Conservation (phyloP, 2,888 invertebrate genomes). For the Rhagonycha fulva region DNA sequence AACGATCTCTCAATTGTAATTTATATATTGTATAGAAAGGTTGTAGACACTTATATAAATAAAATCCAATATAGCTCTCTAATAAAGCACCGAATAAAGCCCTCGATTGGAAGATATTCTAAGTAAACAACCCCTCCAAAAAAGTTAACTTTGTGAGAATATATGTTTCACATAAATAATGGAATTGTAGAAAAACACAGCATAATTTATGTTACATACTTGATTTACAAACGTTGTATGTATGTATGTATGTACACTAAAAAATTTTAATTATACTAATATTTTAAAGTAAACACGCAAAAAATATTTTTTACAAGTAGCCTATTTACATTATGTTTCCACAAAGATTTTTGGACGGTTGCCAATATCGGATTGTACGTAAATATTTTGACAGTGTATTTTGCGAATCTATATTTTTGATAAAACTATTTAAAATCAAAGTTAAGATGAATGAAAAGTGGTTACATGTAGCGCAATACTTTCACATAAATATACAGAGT, state of each 20-base stretch:
- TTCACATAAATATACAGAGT: background rate
- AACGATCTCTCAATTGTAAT: background rate
- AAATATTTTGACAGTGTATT: background rate
- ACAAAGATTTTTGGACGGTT: background rate
- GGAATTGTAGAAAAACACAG: background rate
- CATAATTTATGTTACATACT: background rate
- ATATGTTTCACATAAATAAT: no score
- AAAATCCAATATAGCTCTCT: background rate
- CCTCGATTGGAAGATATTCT: background rate
- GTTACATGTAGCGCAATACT: background rate
- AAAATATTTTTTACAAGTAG: background rate
- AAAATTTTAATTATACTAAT: background rate
- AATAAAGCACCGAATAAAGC: background rate
- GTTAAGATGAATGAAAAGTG: background rate
- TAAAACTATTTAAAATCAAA: background rate
- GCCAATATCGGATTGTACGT: background rate
- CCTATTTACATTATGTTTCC: background rate
- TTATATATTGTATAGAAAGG: background rate
- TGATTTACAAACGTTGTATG: background rate
- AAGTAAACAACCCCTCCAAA: background rate
- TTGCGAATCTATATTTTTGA: background rate
- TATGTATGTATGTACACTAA: background rate
- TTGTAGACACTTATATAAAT: background rate
- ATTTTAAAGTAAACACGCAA: background rate
- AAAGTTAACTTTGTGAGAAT: background rate